Base-by-base conservation (phyloP, 2,113 vertebrate species). In the Toxotes jaculatrix region DNA sequence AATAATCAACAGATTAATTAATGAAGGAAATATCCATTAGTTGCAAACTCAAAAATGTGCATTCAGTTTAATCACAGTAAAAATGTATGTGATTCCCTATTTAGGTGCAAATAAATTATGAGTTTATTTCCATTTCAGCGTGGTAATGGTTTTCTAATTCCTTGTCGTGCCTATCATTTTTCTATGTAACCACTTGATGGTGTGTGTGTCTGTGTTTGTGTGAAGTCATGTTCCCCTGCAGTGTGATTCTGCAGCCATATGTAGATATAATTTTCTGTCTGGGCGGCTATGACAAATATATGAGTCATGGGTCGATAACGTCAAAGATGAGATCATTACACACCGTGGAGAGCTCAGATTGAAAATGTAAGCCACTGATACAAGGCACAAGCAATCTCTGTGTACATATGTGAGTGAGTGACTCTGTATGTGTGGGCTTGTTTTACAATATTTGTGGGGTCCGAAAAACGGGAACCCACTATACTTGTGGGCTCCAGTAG, bases 261-360 rank as follows among this genome's bases (percentile, higher is more conserved):
- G 82, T 79, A 84, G 77, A 86, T 88, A 86, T 86, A 10, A 89
- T 91, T 87, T 91, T 89, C 86, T 76, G 61, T 91, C 79, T 92
- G 86, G 73, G 84, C 84, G 1, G 67, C 75, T 84, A 74, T 91
- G 84, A 91, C 88, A 88, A 89, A 92, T 82, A 80, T 82, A 82
- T 93, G 91, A 93, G 89, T 94, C 93, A 93, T 47, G 42, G 88
- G 87, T 92, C 82, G 70, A 91, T 93, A 89, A n/a, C 55, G 78
- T 87, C 86, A 85, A 72, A 88, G 88, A 93, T 93, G 89, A 94
- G 87, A 91, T 93, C 92, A 94, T 93, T 84, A 89, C 74, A 85
- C 86, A 64, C 47, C 13, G 61, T 36, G 59, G 73, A 89, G 87
- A 75, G 91, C 86, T 91, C 77, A 66, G 90, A 88, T 87, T 90